These are phyloP conservation scores for Toxotes chatareus DNA, from an alignment of 2,113 vertebrate genomes.

Conservation along the genomic window DNA sequence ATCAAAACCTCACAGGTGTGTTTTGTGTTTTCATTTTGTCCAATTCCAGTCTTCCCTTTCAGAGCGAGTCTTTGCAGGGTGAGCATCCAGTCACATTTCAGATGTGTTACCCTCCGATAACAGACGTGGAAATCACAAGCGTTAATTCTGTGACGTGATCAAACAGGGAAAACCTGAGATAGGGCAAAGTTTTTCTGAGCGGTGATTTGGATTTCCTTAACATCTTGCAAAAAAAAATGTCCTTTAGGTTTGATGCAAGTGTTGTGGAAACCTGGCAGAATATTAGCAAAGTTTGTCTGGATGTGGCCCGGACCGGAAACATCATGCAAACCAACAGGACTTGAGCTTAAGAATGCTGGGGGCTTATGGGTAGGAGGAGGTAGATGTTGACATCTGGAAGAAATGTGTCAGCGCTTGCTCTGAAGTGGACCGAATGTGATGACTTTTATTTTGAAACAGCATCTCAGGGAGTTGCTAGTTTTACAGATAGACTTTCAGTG, in stretches of 20 bases:
- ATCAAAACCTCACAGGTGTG: background rate
- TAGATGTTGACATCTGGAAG: constrained; percentile 16
- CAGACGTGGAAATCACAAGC: constrained; percentile 4
- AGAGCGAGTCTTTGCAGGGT: constrained; percentile 31
- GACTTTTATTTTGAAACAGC: background rate
- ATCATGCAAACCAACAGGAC: background rate
- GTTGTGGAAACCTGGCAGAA: constrained; percentile 25
- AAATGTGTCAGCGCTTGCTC: background rate
- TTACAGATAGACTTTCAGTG: background rate
- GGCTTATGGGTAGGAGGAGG: constrained; percentile 21
- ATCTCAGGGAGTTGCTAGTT: background rate
- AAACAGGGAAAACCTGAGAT: constrained; percentile 27
- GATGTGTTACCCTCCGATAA: background rate
- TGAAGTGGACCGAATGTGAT: background rate
- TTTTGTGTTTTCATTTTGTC: background rate
- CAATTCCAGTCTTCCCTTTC: constrained; percentile 1
- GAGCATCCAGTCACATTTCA: constrained; percentile 5
- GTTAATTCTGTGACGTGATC: background rate
- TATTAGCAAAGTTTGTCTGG: background rate
- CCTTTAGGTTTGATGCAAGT: background rate
- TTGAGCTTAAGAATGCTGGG: background rate
- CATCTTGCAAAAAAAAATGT: background rate
- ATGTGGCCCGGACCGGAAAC: background rate
- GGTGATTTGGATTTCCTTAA: constrained; percentile 10
- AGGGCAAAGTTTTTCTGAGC: constrained; percentile 38